Conservation (phyloP, 2,797 vertebrate genomes). For the Sebastes miniatus region DNA sequence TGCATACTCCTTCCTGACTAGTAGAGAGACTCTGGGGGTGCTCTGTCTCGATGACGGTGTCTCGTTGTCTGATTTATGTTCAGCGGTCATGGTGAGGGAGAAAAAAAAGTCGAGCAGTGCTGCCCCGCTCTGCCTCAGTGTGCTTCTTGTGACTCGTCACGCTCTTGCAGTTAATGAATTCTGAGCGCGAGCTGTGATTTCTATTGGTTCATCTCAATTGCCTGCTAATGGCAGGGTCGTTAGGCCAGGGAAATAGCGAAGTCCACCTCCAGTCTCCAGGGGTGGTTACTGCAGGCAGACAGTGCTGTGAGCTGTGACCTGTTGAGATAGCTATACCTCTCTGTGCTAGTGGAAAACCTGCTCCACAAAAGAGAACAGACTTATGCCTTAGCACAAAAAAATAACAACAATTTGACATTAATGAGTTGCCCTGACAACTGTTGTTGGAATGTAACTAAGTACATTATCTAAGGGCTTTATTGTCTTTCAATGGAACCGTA, state of each 20-base stretch:
- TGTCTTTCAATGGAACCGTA: no score
- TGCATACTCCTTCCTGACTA: constrained; percentile 79
- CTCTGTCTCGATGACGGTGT: constrained; percentile 68
- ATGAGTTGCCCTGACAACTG: not conserved
- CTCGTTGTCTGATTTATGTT: constrained; percentile 78
- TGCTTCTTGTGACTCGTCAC: constrained; percentile 76
- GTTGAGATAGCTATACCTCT: constrained; percentile 38
- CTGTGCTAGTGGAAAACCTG: not conserved
- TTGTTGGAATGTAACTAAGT: no score
- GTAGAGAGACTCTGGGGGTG: constrained; percentile 73
- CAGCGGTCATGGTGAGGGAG: constrained; percentile 56
- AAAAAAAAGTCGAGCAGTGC: constrained; percentile 45
- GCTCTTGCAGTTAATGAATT: constrained; percentile 80
- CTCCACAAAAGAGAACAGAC: not conserved
- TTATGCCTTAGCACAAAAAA: not conserved
- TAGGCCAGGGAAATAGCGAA: constrained; percentile 76
- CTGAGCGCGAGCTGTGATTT: constrained; percentile 78
- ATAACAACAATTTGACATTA: not conserved
- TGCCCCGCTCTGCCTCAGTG: constrained; percentile 60
- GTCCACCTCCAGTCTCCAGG: constrained; percentile 72
- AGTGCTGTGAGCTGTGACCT: constrained; percentile 60
- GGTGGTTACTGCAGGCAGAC: constrained; percentile 54
- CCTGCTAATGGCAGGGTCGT: constrained; percentile 80
- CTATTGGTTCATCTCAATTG: constrained; percentile 82
- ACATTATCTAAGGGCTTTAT: no score